These are phyloP conservation scores for Martes martes DNA, from an alignment of 2,113 vertebrate species.

Conservation along the genomic window DNA sequence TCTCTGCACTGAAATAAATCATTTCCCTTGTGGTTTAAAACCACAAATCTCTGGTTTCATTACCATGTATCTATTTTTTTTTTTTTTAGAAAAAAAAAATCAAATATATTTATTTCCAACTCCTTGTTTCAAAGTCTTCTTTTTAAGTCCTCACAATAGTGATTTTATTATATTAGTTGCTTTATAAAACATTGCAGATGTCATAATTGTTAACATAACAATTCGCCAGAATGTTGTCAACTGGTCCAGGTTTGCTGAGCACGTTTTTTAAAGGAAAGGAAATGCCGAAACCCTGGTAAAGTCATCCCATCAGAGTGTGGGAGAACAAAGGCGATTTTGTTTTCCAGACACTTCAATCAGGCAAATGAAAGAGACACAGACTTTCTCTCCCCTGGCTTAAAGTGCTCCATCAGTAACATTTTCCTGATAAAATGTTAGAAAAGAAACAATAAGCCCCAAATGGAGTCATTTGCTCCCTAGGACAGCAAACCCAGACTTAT, in stretches of 20 bases:
- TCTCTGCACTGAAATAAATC: not conserved
- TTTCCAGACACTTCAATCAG: constrained; percentile 11
- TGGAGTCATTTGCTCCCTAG: not conserved
- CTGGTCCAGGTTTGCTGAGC: constrained; percentile 77
- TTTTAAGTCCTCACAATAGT: constrained; percentile 80
- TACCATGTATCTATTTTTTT: not conserved
- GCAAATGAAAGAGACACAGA: constrained; percentile 55
- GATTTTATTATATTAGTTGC: constrained; percentile 94
- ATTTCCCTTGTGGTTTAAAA: not conserved
- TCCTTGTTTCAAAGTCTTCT: not conserved
- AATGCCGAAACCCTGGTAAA: constrained; percentile 71
- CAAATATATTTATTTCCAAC: not conserved
- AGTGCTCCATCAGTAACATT: constrained; percentile 59
- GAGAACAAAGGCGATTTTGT: constrained; percentile 31
- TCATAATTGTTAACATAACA: constrained; percentile 82
- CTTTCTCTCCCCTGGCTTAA: constrained; percentile 22
- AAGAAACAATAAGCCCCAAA: not conserved
- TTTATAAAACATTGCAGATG: constrained; percentile 91
- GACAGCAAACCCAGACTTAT: not conserved
- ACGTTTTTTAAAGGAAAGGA: constrained; percentile 82
- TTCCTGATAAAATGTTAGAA: not conserved
- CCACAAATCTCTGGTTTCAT: not conserved
- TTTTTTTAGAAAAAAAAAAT: not conserved
- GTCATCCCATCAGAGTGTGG: constrained; percentile 59
- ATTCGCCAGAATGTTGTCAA: constrained; percentile 60